Evolutionary conservation across 1,140 invertebrate genomes (phyloP).

Genomic region (Ostrea denselamellosa): DNA sequence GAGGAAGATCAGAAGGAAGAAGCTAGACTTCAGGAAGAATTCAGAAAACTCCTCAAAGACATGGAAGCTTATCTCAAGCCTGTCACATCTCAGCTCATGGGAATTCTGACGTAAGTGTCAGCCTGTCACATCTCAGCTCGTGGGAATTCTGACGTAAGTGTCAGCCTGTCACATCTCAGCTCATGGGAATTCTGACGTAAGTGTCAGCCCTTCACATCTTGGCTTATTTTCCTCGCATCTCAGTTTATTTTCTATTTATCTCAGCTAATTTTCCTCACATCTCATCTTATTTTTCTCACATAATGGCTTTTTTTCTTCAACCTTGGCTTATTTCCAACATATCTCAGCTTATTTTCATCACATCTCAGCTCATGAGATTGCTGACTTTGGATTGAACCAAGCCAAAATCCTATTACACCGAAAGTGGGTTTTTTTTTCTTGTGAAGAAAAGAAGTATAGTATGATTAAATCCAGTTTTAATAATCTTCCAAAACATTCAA

Average conservation of each 20-base stretch:
- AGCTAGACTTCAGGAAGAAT: slow-evolving; percentile 71
- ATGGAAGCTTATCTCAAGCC: slow-evolving; percentile 75
- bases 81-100: slow-evolving; percentile 67
- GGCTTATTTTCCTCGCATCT: not conserved
- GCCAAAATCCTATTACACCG: no score
- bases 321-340: no score
- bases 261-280: no score
- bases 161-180: slow-evolving; percentile 67
- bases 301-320: no score
- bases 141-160: not conserved
- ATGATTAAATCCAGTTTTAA: no score
- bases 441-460: no score
- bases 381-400: no score
- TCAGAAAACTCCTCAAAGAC: slow-evolving; percentile 68
- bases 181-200: slow-evolving; percentile 60
- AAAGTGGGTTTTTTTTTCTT: no score
- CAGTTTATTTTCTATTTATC: not conserved
- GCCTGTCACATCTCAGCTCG: not conserved
- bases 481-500: no score
- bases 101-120: slow-evolving; percentile 45
- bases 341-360: no score
- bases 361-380: no score
- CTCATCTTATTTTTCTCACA: no score
- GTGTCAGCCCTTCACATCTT: not conserved
- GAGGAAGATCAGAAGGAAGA: slow-evolving; percentile 63